Evolutionary conservation across 2,797 vertebrate species (phyloP), one percentile per base, ranked within the genome.

Genomic region (Parambassis ranga): DNA sequence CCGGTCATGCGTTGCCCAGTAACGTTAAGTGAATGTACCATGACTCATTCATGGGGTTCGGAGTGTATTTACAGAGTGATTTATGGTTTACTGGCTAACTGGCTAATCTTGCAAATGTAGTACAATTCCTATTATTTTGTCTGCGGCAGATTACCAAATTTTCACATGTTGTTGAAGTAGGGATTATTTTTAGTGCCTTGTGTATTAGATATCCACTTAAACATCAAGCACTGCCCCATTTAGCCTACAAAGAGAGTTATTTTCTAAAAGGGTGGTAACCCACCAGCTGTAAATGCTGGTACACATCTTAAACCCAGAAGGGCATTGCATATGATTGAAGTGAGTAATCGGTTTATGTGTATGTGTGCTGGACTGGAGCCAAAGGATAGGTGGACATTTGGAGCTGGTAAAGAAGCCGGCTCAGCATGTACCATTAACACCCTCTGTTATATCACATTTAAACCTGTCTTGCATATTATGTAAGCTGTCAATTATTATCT

Each of bases 41-140:
- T 88, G 86, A 91, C 66, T 90, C 89, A 89, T 79, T 84, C 69
- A 77, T 50, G 76, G 60, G 75, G 68, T 84, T 80, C 75, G 77
- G 61, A 39, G 71, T 78, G 68, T 72, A 78, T 83, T 77, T 66
- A 19, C 57, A 51, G 48, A 48, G 18, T 73, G 77, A 85, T 84
- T 76, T 79, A 78, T 55, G 60, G 43, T 70, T 75, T 14, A 57
- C 24, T 41, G 66, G 16, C 51, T 63, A 20, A 72, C 63, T 37
- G 60, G 22, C n/a, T 35, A 61, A 64, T 38, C 62, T 50, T 14
- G 20, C 49, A 43, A 75, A 79, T 79, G 16, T 22, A 4, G 10
- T 35, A 10, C 6, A 50, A 35, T 18, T 48, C 7, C n/a, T 16
- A 22, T 1, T 20, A 41, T 33, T 48, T n/a, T 3, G 39, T 35